Conservation (phyloP, 1,140 invertebrate species). For the Drosophila subobscura region DNA sequence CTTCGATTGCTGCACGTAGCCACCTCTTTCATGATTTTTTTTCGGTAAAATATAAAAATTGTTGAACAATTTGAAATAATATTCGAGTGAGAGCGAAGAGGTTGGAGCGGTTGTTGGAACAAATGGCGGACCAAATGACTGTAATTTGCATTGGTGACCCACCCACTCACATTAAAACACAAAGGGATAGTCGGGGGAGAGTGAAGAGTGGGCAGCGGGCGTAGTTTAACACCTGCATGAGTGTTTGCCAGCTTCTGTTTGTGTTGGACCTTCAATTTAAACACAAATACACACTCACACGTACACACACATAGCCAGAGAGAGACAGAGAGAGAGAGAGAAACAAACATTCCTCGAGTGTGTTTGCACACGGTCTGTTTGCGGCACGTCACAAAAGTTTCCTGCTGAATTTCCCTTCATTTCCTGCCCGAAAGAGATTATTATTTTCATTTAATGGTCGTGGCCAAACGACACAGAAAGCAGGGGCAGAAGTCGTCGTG, state of each 20-base stretch:
- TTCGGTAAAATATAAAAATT: slow-evolving; percentile 8
- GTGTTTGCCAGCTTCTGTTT: slow-evolving; percentile 29
- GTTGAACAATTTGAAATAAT: slow-evolving; percentile 49
- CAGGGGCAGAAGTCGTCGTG: no score
- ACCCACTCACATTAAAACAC: background rate
- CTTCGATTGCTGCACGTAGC: no score
- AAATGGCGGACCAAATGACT: slow-evolving; percentile 47
- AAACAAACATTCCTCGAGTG: slow-evolving; percentile 4
- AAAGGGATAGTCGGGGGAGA: no score
- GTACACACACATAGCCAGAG: background rate
- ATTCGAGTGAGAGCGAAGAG: slow-evolving; percentile 4
- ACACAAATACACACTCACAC: slow-evolving; percentile 28
- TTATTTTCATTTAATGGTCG: slow-evolving; percentile 73
- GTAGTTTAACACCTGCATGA: slow-evolving; percentile 53
- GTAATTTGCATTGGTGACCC: slow-evolving; percentile 57
- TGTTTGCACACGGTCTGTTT: slow-evolving; percentile 68
- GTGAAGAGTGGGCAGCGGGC: background rate
- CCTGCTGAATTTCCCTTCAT: slow-evolving; percentile 81
- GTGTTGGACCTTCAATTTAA: slow-evolving; percentile 56
- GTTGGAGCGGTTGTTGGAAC: background rate
- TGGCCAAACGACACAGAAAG: slow-evolving; percentile 53
- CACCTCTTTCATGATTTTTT: no score
- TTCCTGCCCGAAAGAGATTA: slow-evolving; percentile 76
- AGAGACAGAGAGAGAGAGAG: background rate
- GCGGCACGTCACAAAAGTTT: slow-evolving; percentile 78